These are phyloP conservation scores for Ciconia stormi DNA, from an alignment of 2,113 vertebrate species.

Conservation along the genomic window DNA sequence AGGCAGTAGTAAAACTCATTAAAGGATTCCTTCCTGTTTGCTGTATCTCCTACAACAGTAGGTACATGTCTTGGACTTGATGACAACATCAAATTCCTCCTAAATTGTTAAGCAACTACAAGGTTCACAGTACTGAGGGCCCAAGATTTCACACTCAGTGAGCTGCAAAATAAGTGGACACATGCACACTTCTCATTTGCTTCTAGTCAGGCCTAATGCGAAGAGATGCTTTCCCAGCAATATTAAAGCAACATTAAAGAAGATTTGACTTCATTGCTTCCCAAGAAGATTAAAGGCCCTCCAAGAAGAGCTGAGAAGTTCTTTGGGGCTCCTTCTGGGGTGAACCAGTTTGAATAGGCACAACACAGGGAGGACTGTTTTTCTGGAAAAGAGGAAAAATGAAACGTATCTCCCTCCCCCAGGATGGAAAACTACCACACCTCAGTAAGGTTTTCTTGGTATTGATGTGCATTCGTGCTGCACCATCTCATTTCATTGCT, in stretches of 20 bases:
- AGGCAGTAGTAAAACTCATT: not conserved
- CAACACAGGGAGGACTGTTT: not conserved
- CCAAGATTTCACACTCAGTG: conserved; percentile 50
- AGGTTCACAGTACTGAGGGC: conserved; percentile 48
- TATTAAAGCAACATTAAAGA: conserved; percentile 60
- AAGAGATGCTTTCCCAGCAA: conserved; percentile 46
- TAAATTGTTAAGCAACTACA: conserved; percentile 49
- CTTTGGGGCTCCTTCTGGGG: conserved; percentile 6
- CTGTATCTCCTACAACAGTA: conserved; percentile 30
- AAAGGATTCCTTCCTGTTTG: conserved; percentile 13
- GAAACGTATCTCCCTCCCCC: not conserved
- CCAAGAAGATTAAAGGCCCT: conserved; percentile 62
- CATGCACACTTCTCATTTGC: conserved; percentile 43
- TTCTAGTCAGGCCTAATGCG: conserved; percentile 39
- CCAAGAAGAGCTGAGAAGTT: conserved; percentile 27
- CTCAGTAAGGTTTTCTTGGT: not conserved
- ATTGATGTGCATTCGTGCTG: not conserved
- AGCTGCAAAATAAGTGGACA: conserved; percentile 43
- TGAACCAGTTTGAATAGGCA: not conserved
- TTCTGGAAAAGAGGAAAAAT: not conserved
- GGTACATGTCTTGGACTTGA: not conserved
- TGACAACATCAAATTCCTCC: conserved; percentile 64
- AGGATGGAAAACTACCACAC: not conserved
- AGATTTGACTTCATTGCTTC: conserved; percentile 63
- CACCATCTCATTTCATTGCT: not conserved